phyloP scores from a whole-genome alignment of 2,888 invertebrate species.

The Macrophya alboannulata region DNA sequence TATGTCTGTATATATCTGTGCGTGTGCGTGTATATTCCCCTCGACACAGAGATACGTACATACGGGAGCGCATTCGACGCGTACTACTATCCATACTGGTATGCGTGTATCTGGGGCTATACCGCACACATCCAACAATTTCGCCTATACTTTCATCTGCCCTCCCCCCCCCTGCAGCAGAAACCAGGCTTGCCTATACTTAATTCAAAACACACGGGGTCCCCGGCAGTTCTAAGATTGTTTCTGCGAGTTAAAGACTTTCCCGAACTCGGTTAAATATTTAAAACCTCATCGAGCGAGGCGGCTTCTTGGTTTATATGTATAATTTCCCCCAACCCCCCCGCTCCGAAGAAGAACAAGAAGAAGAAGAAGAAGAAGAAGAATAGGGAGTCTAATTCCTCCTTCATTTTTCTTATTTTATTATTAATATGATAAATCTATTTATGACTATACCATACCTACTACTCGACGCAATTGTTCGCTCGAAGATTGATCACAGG shows the following conservation, averaged over 20 bases:
- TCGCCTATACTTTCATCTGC: slow-evolving; percentile 36
- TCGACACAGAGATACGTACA: background rate
- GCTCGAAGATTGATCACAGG: slow-evolving; percentile 1
- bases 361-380: background rate
- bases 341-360: background rate
- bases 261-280: slow-evolving; percentile 35
- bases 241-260: slow-evolving; percentile 48
- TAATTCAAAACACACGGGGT: slow-evolving; percentile 40
- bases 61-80: background rate
- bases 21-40: background rate
- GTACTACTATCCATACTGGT: background rate
- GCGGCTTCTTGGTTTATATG: background rate
- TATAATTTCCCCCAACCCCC: background rate
- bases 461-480: slow-evolving; percentile 14
- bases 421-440: background rate
- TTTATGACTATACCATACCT: background rate
- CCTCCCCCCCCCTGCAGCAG: too few relatives aligned
- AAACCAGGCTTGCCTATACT: slow-evolving; percentile 9
- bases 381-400: background rate
- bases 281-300: slow-evolving; percentile 5
- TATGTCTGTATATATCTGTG: background rate
- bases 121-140: slow-evolving; percentile 5
- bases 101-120: background rate
- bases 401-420: background rate
- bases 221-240: slow-evolving; percentile 11